Evolutionary conservation across 2,113 vertebrate genomes (phyloP).

Genomic region (Pollimyrus isidori): DNA sequence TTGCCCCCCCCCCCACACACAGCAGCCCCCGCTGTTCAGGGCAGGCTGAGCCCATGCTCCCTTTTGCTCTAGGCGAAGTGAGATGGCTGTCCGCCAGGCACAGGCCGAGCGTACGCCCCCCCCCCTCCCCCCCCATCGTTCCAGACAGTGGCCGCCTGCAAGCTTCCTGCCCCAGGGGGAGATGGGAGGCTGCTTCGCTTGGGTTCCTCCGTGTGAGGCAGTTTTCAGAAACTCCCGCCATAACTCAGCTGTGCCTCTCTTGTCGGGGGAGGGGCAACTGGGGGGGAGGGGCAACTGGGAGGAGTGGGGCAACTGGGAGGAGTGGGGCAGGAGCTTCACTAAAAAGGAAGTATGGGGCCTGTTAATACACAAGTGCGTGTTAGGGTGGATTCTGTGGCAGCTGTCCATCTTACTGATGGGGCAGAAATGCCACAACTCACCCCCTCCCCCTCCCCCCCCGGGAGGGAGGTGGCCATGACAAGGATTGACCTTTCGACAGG

Average conservation of each 20-base stretch:
- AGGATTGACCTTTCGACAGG: constrained; percentile 25
- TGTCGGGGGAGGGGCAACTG: no score
- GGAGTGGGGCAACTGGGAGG: neutral
- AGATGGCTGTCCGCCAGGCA: constrained; percentile 27
- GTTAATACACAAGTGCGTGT: neutral
- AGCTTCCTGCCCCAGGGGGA: constrained; percentile 41
- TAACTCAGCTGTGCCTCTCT: neutral
- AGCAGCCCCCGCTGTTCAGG: neutral
- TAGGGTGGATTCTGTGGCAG: neutral
- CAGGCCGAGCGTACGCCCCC: neutral
- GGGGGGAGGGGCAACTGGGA: neutral
- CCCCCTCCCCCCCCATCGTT: constrained; percentile 11
- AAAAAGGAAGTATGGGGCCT: neutral
- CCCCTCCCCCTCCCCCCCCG: neutral
- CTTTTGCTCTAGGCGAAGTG: constrained; percentile 30
- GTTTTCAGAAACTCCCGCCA: neutral
- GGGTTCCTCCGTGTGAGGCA: neutral
- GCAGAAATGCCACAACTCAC: neutral
- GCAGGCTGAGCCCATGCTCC: constrained; percentile 30
- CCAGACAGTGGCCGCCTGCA: constrained; percentile 30
- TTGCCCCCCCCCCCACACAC: neutral
- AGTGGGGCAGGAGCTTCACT: neutral
- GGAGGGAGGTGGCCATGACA: neutral
- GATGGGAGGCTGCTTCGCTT: constrained; percentile 26
- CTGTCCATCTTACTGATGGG: neutral